These are phyloP conservation scores for Idaea aversata DNA, from an alignment of 2,888 invertebrate species.

Conservation along the genomic window DNA sequence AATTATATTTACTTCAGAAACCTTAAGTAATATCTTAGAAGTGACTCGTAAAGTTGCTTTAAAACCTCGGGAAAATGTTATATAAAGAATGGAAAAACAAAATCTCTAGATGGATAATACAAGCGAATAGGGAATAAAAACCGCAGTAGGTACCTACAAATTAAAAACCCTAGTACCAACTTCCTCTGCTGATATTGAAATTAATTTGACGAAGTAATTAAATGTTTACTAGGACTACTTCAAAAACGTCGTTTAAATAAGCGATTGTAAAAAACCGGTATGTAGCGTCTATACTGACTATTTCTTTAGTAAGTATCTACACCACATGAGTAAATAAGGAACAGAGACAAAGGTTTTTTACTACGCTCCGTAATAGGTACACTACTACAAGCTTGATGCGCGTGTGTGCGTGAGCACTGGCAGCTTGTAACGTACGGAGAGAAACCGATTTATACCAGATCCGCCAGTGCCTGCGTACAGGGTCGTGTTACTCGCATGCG, in stretches of 20 bases:
- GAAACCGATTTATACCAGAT: no score
- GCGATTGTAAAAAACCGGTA: not conserved
- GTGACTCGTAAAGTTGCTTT: slow-evolving; percentile 37
- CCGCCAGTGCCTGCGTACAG: no score
- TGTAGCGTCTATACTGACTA: no score
- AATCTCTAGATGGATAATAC: not conserved
- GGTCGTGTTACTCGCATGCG: no score
- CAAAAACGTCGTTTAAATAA: not conserved
- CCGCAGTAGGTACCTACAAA: slow-evolving; percentile 2
- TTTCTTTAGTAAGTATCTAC: no score
- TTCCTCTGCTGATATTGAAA: not conserved
- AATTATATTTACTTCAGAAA: slow-evolving; percentile 36
- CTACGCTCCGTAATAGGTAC: no score
- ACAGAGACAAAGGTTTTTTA: no score
- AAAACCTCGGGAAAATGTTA: slow-evolving; percentile 35
- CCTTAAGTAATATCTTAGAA: slow-evolving; percentile 43
- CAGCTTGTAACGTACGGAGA: no score
- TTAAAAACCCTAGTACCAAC: not conserved
- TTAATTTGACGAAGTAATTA: not conserved
- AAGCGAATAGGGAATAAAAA: slow-evolving; percentile 25
- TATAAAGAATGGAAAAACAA: slow-evolving; percentile 27
- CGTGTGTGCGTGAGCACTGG: no score
- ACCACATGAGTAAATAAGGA: no score
- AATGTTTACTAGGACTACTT: not conserved
- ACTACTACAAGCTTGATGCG: no score